A percentile compares a stretch with the other conserved stretches of the same genome.
Evolutionary conservation across 1,140 invertebrate genomes (phyloP).

Genomic region (Macrocentrus cingulum): DNA sequence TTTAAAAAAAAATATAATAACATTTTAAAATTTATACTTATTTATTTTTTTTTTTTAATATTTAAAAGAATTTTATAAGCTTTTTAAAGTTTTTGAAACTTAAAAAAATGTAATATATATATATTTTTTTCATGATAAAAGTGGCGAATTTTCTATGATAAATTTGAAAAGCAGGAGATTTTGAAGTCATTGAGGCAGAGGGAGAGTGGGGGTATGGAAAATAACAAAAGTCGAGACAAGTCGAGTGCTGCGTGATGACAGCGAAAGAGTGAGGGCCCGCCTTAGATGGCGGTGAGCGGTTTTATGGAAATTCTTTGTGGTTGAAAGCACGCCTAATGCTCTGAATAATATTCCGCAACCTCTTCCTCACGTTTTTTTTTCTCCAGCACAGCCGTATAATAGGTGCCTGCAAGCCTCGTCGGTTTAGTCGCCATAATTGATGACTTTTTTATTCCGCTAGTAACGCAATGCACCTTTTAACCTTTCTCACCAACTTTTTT

Average conservation of each 20-base stretch:
- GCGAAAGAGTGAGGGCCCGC: constrained; percentile 24
- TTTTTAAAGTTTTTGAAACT: too few relatives aligned
- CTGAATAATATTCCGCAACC: constrained; percentile 52
- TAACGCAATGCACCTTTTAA: constrained; percentile 39
- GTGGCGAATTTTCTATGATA: too few relatives aligned
- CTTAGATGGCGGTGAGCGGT: constrained; percentile 47
- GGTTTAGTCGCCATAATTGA: constrained; percentile 42
- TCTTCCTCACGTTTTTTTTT: constrained; percentile 2
- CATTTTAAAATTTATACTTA: too few relatives aligned
- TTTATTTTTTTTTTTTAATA: too few relatives aligned
- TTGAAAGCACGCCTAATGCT: constrained; percentile 48
- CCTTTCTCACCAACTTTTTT: too few relatives aligned
- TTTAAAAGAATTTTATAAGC: too few relatives aligned
- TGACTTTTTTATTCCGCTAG: constrained; percentile 46
- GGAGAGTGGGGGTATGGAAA: neutral
- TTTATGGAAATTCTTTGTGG: constrained; percentile 52
- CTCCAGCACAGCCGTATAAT: constrained; percentile 37
- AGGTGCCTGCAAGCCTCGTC: constrained; percentile 22
- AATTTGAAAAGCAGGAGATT: too few relatives aligned
- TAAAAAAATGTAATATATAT: too few relatives aligned
- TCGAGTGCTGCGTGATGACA: neutral
- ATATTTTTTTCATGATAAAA: too few relatives aligned
- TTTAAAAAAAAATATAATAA: too few relatives aligned
- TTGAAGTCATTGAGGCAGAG: too few relatives aligned
- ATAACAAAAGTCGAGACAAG: constrained; percentile 8